Evolutionary conservation across 2,113 vertebrate species (phyloP).

Genomic region (Salvelinus sp.): DNA sequence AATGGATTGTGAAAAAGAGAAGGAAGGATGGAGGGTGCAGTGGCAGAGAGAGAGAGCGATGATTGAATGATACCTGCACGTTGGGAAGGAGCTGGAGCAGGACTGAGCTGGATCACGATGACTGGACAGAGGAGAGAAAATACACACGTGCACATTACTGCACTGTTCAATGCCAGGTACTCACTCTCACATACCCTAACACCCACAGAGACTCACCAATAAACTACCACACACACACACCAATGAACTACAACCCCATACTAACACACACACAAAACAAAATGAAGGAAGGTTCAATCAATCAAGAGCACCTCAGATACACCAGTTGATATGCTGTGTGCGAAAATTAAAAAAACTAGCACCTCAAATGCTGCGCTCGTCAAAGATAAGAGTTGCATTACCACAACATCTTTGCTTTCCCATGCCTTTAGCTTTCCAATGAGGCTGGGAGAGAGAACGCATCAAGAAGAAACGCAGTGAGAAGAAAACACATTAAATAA

Average conservation of each 20-base stretch:
- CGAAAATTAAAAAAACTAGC: not conserved
- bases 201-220: not conserved
- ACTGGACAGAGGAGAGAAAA: slow-evolving; percentile 86
- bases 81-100: slow-evolving; percentile 95
- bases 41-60: slow-evolving; percentile 68
- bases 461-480: too few species aligned
- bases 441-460: too few species aligned
- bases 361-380: not conserved
- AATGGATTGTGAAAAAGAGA: slow-evolving; percentile 9
- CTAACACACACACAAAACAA: too few species aligned
- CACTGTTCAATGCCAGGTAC: slow-evolving; percentile 38
- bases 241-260: slow-evolving; percentile 3
- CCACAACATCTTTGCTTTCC: not conserved
- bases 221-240: not conserved
- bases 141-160: slow-evolving; percentile 72
- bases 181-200: slow-evolving; percentile 16
- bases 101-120: slow-evolving; percentile 98
- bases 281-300: too few species aligned
- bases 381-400: not conserved
- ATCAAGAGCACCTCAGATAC: too few species aligned
- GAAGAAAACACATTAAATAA: too few species aligned
- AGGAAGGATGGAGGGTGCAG: slow-evolving; percentile 35
- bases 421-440: not conserved
- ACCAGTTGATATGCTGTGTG: too few species aligned
- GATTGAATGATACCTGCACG: slow-evolving; percentile 90